Percentiles rank a stretch among this genome's conserved stretches.
Conservation (phyloP, 2,888 invertebrate genomes). For the Drosophila imparisetae region DNA sequence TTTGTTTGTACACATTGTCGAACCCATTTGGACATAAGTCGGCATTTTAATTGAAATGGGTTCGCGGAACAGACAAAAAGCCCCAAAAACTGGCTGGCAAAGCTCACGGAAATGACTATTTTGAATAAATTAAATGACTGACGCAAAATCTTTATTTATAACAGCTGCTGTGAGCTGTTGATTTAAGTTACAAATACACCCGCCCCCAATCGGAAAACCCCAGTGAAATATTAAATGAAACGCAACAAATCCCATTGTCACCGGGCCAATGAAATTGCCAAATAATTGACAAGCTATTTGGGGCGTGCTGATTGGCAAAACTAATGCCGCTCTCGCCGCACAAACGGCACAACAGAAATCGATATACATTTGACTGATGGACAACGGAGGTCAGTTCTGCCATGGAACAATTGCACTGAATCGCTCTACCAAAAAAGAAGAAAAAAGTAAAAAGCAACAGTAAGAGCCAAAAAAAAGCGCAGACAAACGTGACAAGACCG, state of each 20-base stretch:
- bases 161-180: conserved; percentile 64
- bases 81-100: conserved; percentile 24
- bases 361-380: conserved; percentile 76
- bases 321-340: conserved; percentile 56
- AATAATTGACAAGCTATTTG: conserved; percentile 78
- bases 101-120: conserved; percentile 68
- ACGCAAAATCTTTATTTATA: conserved; percentile 74
- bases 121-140: conserved; percentile 72
- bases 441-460: conserved; percentile 20
- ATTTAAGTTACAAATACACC: conserved; percentile 47
- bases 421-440: conserved; percentile 7
- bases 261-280: conserved; percentile 74
- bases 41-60: conserved; percentile 72
- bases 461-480: conserved; percentile 44
- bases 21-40: conserved; percentile 63
- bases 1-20: conserved; percentile 31
- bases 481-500: conserved; percentile 75
- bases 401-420: conserved; percentile 25
- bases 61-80: conserved; percentile 1
- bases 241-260: conserved; percentile 75
- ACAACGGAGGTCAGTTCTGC: conserved; percentile 51
- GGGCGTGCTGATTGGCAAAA: conserved; percentile 76
- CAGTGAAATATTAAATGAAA: conserved; percentile 73
- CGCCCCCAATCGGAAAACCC: neutral
- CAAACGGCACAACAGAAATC: conserved; percentile 51